Evolutionary conservation across 2,113 vertebrate species (phyloP).

Genomic region (Dicaeum eximium): DNA sequence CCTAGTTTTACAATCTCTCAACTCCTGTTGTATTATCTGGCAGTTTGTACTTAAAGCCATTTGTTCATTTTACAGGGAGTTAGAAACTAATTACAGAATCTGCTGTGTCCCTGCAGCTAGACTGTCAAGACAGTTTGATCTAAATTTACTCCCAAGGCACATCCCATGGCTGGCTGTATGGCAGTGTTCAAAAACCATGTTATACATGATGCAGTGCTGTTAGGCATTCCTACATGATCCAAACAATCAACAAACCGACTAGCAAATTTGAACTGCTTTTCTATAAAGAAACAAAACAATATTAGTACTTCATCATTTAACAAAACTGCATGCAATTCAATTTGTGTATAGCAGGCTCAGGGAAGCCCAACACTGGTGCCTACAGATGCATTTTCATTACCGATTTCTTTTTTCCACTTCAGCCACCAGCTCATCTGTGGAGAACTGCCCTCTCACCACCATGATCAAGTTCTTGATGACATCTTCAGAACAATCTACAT

Average conservation of each 20-base stretch:
- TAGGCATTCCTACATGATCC: not conserved
- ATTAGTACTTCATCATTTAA: not conserved
- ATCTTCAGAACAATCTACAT: constrained; percentile 92
- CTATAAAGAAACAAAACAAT: not conserved
- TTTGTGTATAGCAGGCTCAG: not conserved
- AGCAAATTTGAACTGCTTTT: not conserved
- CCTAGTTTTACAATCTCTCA: not conserved
- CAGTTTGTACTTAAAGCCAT: not conserved
- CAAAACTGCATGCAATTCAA: not conserved
- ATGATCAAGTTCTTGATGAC: constrained; percentile 91
- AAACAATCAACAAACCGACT: not conserved
- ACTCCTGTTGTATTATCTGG: not conserved
- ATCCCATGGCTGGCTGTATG: not conserved
- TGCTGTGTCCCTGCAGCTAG: not conserved
- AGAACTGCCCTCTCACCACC: constrained; percentile 91
- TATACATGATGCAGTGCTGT: not conserved
- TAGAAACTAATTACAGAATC: not conserved
- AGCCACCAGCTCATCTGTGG: constrained; percentile 89
- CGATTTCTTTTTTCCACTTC: constrained; percentile 94
- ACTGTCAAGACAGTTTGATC: not conserved
- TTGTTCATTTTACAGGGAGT: not conserved
- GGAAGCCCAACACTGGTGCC: not conserved
- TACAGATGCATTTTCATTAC: constrained; percentile 54
- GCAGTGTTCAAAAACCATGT: not conserved
- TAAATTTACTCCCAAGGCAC: not conserved